These are phyloP conservation scores for Nixonia krombeini DNA, from an alignment of 1,140 invertebrate species.

Conservation along the genomic window DNA sequence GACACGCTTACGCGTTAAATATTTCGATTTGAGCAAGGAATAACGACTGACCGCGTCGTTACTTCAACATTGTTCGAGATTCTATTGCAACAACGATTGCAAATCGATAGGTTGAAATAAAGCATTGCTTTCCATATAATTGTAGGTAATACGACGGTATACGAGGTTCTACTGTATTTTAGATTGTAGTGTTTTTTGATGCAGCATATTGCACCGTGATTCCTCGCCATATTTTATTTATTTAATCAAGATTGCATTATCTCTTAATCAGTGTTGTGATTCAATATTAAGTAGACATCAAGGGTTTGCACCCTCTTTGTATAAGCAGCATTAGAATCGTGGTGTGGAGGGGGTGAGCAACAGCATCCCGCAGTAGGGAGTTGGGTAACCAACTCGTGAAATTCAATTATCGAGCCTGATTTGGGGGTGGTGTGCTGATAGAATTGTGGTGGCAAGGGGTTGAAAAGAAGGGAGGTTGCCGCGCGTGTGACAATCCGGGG, in stretches of 20 bases:
- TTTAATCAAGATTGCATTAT: slow-evolving; percentile 53
- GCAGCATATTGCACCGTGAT: slow-evolving; percentile 27
- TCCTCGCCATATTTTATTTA: too few relatives aligned
- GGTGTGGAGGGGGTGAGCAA: slow-evolving; percentile 47
- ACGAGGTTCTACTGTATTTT: too few relatives aligned
- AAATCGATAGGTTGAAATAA: too few relatives aligned
- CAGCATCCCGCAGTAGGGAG: slow-evolving; percentile 56
- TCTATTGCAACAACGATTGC: too few relatives aligned
- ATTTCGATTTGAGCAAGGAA: too few relatives aligned
- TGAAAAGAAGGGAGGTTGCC: slow-evolving; percentile 45
- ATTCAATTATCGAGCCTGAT: slow-evolving; percentile 71
- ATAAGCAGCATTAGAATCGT: slow-evolving; percentile 28
- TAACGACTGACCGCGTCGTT: too few relatives aligned
- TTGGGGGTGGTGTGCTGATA: slow-evolving; percentile 54
- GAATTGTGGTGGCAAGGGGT: slow-evolving; percentile 45
- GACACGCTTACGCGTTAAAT: too few relatives aligned
- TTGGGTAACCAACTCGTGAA: slow-evolving; percentile 71
- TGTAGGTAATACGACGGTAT: too few relatives aligned
- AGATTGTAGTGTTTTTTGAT: too few relatives aligned
- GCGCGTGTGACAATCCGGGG: slow-evolving; percentile 41
- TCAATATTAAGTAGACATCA: slow-evolving; percentile 61
- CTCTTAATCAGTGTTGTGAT: slow-evolving; percentile 63
- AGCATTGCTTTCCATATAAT: too few relatives aligned
- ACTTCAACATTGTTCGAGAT: too few relatives aligned
- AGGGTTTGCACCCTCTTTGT: slow-evolving; percentile 53